phyloP scores from a whole-genome alignment of 92 coral and sea anemone species.

The Epizoanthus scotinus region DNA sequence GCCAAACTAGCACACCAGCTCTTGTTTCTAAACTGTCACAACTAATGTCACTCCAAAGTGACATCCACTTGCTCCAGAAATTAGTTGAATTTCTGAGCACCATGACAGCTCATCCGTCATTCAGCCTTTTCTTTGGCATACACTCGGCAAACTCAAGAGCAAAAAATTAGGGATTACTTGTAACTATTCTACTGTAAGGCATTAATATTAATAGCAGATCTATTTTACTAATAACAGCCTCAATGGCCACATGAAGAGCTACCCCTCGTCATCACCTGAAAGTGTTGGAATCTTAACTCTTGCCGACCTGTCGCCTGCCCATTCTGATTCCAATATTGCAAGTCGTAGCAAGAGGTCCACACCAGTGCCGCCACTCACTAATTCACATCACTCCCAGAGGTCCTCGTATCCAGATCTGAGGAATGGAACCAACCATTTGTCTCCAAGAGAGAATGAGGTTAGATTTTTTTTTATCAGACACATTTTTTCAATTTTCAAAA shows the following conservation, averaged over 20 bases:
- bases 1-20: too few species aligned
- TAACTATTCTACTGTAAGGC: too few species aligned
- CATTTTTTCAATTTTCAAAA: too few species aligned
- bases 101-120: too few species aligned
- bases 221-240: conserved; percentile 39
- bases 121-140: too few species aligned
- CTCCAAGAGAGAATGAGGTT: conserved; percentile 86
- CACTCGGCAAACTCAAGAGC: too few species aligned
- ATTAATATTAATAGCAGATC: background rate
- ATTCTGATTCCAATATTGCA: conserved; percentile 69
- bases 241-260: conserved; percentile 66
- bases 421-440: conserved; percentile 71
- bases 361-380: conserved; percentile 44
- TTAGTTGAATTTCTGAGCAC: too few species aligned
- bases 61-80: too few species aligned
- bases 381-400: conserved; percentile 57
- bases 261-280: conserved; percentile 77
- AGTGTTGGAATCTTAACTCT: conserved; percentile 86
- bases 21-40: too few species aligned
- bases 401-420: conserved; percentile 79
- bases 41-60: too few species aligned
- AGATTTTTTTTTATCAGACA: background rate
- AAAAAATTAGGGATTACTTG: too few species aligned
- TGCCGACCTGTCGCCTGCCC: conserved; percentile 95
- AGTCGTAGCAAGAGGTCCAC: conserved; percentile 58